Evolutionary conservation across 2,113 vertebrate species (phyloP).

Genomic region (Eclectus roratus): DNA sequence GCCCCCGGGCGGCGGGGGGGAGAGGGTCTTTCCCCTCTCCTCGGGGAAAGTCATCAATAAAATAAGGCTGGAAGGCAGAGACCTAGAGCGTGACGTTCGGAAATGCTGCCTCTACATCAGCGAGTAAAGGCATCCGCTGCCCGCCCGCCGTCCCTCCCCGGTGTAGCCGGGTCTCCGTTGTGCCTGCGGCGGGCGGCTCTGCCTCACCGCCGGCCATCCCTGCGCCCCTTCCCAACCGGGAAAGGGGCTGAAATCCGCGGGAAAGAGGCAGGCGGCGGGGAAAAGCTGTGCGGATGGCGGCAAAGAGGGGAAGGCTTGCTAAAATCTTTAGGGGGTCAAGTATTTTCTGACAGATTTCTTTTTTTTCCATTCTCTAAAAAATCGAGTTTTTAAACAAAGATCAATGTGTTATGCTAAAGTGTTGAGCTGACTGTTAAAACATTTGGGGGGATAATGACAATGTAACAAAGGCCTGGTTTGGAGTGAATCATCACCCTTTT

Average conservation of each 20-base stretch:
- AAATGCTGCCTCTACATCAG: conserved; percentile 42
- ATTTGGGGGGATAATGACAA: conserved; percentile 90
- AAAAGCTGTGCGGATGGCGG: neutral
- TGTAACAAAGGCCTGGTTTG: conserved; percentile 92
- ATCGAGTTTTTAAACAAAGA: conserved; percentile 84
- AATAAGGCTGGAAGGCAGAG: conserved; percentile 56
- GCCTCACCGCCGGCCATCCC: neutral
- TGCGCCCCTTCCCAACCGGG: conserved; percentile 4
- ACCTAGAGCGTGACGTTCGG: conserved; percentile 33
- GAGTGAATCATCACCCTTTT: conserved; percentile 93
- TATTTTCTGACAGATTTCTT: conserved; percentile 69
- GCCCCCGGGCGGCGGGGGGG: conserved; percentile 29
- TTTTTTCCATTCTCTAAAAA: conserved; percentile 63
- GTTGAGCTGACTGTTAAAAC: conserved; percentile 91
- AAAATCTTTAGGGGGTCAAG: conserved; percentile 68
- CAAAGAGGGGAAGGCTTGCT: neutral
- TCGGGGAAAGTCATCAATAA: conserved; percentile 61
- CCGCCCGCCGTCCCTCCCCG: neutral
- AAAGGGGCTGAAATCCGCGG: conserved; percentile 58
- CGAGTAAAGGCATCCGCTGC: conserved; percentile 20
- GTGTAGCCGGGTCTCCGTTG: neutral
- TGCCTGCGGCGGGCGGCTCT: neutral
- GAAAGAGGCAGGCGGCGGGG: neutral
- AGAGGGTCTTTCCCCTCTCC: conserved; percentile 36
- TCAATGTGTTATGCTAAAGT: conserved; percentile 85